phyloP scores from a whole-genome alignment of 1,140 invertebrate species.

The Aradophagus sp. region DNA sequence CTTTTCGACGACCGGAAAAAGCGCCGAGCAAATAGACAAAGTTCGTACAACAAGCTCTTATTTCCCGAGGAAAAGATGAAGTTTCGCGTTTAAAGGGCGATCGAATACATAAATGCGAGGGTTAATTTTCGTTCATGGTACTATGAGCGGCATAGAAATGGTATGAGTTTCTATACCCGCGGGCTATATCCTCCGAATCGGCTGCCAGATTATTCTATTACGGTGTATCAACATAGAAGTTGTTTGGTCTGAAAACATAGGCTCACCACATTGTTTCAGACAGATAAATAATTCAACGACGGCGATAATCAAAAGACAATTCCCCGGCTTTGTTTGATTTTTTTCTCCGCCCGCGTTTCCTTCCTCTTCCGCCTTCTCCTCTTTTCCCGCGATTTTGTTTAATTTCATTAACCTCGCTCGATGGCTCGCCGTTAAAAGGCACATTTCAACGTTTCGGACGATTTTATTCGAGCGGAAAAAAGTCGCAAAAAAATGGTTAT shows the following conservation, averaged over 20 bases:
- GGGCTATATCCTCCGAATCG: slow-evolving; percentile 75
- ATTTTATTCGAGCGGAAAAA: too few species aligned
- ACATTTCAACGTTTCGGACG: too few species aligned
- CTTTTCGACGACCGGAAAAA: background rate
- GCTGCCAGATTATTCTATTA: slow-evolving; percentile 77
- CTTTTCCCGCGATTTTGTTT: background rate
- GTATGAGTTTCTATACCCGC: slow-evolving; percentile 71
- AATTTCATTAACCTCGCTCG: slow-evolving; percentile 1
- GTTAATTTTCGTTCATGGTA: slow-evolving; percentile 67
- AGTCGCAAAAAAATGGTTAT: too few species aligned
- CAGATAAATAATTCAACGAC: slow-evolving; percentile 76
- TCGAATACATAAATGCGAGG: slow-evolving; percentile 50
- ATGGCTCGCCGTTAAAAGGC: too few species aligned
- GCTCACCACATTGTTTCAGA: slow-evolving; percentile 74
- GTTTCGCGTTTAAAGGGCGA: slow-evolving; percentile 43
- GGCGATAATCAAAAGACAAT: slow-evolving; percentile 73
- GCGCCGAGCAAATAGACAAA: slow-evolving; percentile 5
- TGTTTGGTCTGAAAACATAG: slow-evolving; percentile 76
- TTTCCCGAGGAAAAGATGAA: slow-evolving; percentile 31
- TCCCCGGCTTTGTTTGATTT: slow-evolving; percentile 42
- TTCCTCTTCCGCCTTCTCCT: too few species aligned
- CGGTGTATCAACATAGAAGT: slow-evolving; percentile 75
- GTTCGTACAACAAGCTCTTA: slow-evolving; percentile 23
- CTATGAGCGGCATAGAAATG: slow-evolving; percentile 63
- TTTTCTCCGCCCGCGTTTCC: slow-evolving; percentile 8